A percentile compares a stretch with the other conserved stretches of the same genome.
Evolutionary conservation across 2,888 invertebrate genomes (phyloP).

Genomic region (Branchipolynoe longqiensis): DNA sequence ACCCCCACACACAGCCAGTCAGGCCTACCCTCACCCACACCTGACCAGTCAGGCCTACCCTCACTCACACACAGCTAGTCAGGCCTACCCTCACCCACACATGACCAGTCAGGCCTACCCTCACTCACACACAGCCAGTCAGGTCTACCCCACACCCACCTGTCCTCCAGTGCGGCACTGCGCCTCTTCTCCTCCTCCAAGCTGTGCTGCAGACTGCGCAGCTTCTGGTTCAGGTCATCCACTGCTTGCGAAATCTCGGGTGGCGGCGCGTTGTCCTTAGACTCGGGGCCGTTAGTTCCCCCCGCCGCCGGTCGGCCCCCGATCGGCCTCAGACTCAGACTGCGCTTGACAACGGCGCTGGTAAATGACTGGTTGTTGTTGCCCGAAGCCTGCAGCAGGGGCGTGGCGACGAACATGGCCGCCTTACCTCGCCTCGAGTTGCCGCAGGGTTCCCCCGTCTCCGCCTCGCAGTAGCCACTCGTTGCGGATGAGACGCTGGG

Average conservation of each 20-base stretch:
- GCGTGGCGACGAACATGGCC: constrained; percentile 23
- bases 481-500: no score
- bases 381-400: constrained; percentile 18
- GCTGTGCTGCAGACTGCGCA: constrained; percentile 1
- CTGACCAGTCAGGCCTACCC: no score
- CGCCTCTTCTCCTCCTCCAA: constrained; percentile 2
- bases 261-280: neutral
- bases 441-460: neutral
- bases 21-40: no score
- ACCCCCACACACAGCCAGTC: no score
- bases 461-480: neutral
- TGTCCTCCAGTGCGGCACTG: neutral
- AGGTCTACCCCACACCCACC: neutral
- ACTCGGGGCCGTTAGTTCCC: neutral
- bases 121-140: no score
- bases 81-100: no score
- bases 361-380: neutral
- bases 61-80: no score
- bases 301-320: neutral
- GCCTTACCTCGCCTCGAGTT: neutral
- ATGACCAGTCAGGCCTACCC: no score
- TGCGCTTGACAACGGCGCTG: neutral
- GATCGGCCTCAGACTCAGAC: neutral
- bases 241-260: neutral
- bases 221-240: constrained; percentile 5